Evolutionary conservation across 2,797 vertebrate genomes (phyloP).

Genomic region (Ispidina lecontei): DNA sequence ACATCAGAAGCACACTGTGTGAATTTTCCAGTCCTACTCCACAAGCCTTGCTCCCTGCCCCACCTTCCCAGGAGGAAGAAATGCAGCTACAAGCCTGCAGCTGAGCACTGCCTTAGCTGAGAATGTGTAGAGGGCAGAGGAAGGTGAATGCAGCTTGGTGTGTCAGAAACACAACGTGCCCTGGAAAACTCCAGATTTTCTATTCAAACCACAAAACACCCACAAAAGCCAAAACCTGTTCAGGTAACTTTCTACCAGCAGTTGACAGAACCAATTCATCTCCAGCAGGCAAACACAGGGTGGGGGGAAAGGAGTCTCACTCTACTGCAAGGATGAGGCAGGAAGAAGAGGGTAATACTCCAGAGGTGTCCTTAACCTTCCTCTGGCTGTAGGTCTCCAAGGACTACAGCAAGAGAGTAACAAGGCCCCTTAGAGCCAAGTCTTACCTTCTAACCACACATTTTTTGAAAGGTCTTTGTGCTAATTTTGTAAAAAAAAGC

Average conservation of each 20-base stretch:
- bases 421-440: background rate
- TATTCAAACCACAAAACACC: background rate
- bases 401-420: background rate
- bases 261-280: background rate
- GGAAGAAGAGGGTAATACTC: background rate
- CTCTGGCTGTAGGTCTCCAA: background rate
- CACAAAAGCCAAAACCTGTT: background rate
- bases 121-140: background rate
- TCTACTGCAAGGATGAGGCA: background rate
- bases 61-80: background rate
- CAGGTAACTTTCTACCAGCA: background rate
- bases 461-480: background rate
- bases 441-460: background rate
- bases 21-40: background rate
- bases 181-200: background rate
- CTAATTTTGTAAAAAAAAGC: background rate
- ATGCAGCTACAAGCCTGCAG: background rate
- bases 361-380: background rate
- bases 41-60: background rate
- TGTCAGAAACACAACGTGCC: rapidly evolving
- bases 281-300: background rate
- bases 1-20: background rate
- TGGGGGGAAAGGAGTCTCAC: rapidly evolving
- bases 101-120: background rate
- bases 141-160: background rate